Base-by-base conservation (phyloP, 2,113 vertebrate genomes). In the Eulemur macaco region DNA sequence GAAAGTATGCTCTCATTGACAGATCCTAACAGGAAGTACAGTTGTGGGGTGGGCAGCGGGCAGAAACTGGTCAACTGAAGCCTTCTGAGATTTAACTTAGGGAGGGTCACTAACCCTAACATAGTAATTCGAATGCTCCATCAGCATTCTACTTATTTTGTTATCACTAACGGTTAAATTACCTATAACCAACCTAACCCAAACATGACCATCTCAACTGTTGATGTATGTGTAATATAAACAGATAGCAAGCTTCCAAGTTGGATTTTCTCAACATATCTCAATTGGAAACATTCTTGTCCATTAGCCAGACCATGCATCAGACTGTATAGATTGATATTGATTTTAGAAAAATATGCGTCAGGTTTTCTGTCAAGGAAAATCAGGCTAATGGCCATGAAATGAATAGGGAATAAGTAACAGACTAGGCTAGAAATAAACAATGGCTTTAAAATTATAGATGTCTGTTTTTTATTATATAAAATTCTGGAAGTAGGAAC, bases 281-380 rank as follows among this genome's bases (percentile, higher is more conserved):
- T 58, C 47, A 56, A 47, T 85, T 31, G 71, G 92, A 96, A 86
- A 74, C 45, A 78, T 63, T 78, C 73, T 80, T 85, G 52, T 91
- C 14, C 21, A 74, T 60, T 95, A 45, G 18, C 60, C 82, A 39
- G n/a, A 88, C 52, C 37, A 68, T 31, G 18, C 15, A 34, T 31
- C 25, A 42, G 68, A 94, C 66, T 69, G 21, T 47, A 78, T 50
- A 60, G 3, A 45, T 47, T 60, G 25, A 66, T 89, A 78, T 0
- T 83, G 42, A 78, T 76, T 95, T 73, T 68, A 76, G 77, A 84
- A 54, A 83, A 66, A 76, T 4, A 69, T 3, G 14, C 60, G 5
- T 78, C 17, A 13, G 39, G 10, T 42, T 66, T 92, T 76, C 74
- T 21, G 23, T 82, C 52, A 83, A 52, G 23, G 42, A 15, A 76